phyloP scores from a whole-genome alignment of 2,888 invertebrate genomes.

The Tetanocera ferruginea region DNA sequence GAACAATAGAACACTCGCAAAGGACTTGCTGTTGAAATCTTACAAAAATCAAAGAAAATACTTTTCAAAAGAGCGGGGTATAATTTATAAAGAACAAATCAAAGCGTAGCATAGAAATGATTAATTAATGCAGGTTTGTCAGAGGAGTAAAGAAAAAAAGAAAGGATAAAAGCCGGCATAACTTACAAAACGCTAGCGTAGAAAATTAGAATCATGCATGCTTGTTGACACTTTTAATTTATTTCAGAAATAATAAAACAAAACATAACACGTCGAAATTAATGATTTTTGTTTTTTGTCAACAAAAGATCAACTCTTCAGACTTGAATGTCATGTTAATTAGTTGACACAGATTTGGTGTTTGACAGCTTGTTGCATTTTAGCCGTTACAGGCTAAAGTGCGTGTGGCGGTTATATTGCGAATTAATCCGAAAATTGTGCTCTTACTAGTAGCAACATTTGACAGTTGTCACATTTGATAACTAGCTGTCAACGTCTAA shows the following conservation, averaged over 20 bases:
- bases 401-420: background rate
- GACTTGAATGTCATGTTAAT: background rate
- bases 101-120: background rate
- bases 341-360: background rate
- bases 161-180: background rate
- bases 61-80: background rate
- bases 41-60: background rate
- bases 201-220: background rate
- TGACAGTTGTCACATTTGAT: slow-evolving; percentile 29
- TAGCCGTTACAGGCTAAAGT: background rate
- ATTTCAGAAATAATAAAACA: background rate
- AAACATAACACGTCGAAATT: background rate
- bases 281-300: background rate
- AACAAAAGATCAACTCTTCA: background rate
- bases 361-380: slow-evolving; percentile 2
- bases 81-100: background rate
- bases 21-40: slow-evolving; percentile 6
- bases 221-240: background rate
- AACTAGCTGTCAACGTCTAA: slow-evolving; percentile 27
- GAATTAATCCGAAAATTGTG: background rate
- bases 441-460: background rate
- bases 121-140: background rate
- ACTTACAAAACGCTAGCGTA: background rate
- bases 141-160: background rate
- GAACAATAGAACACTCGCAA: background rate